Percentiles rank a stretch among this genome's conserved stretches.
Evolutionary conservation across 2,797 vertebrate genomes (phyloP).

Genomic region (Antennarius maculatus): DNA sequence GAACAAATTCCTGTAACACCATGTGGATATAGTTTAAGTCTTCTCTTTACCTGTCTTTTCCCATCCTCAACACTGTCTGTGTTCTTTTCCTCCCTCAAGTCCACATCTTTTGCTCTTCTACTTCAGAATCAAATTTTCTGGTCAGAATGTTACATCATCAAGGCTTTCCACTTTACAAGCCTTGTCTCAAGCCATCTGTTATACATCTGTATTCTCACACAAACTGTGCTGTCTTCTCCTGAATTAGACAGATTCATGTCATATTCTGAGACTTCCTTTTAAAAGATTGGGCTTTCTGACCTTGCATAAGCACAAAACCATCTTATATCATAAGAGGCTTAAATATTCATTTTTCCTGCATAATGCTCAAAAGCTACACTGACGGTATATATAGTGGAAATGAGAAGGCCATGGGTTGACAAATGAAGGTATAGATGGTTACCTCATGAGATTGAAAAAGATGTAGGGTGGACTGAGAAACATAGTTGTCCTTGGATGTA

Average conservation of each 20-base stretch:
- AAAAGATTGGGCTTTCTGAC: constrained; percentile 9
- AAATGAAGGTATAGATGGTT: constrained; percentile 1
- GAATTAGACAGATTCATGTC: constrained; percentile 31
- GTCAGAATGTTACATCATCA: constrained; percentile 35
- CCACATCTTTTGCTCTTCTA: constrained; percentile 18
- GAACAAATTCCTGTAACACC: constrained; percentile 1
- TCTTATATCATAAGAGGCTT: no score
- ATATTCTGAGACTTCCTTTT: constrained; percentile 9
- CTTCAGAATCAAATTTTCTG: constrained; percentile 41
- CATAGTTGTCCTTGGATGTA: neutral
- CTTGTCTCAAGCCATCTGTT: constrained; percentile 2
- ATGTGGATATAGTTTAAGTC: constrained; percentile 19
- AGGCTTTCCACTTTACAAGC: constrained; percentile 1
- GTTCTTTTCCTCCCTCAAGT: constrained; percentile 20
- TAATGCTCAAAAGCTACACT: constrained; percentile 22
- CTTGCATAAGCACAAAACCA: no score
- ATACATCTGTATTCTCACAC: constrained; percentile 7
- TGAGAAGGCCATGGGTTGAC: neutral
- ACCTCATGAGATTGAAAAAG: constrained; percentile 8
- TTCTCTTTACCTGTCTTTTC: constrained; percentile 22
- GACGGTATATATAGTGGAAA: constrained; percentile 21
- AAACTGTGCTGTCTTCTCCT: constrained; percentile 6
- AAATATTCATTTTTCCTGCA: no score
- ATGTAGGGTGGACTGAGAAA: neutral
- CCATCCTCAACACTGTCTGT: constrained; percentile 37